A percentile compares a stretch with the other conserved stretches of the same genome.
Evolutionary conservation across 2,797 vertebrate species (phyloP).

Genomic region (Gymnopithys bicolor): DNA sequence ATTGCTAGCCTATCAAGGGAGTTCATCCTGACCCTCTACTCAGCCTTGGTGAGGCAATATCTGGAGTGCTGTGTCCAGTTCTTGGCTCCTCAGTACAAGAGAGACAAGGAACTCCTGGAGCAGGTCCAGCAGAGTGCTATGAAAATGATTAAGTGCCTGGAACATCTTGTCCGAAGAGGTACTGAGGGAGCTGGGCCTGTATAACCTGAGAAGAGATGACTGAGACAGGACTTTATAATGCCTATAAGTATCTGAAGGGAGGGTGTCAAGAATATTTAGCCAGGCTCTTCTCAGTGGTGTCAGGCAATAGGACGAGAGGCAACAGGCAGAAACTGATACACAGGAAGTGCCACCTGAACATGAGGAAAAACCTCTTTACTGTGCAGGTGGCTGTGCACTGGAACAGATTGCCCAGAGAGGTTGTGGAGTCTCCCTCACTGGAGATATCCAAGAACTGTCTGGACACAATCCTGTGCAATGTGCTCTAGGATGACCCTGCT

Average conservation of each 20-base stretch:
- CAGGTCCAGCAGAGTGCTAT: background rate
- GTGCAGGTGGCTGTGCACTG: background rate
- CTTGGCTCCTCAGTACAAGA: background rate
- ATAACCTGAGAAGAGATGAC: background rate
- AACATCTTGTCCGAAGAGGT: background rate
- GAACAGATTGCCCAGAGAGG: background rate
- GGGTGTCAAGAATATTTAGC: background rate
- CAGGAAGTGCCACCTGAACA: background rate
- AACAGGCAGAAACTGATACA: background rate
- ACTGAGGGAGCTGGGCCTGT: background rate
- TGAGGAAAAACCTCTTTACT: background rate
- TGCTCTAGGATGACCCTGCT: background rate
- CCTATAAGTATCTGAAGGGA: background rate
- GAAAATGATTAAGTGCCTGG: background rate
- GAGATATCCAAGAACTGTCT: background rate
- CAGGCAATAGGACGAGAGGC: background rate
- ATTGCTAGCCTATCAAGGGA: background rate
- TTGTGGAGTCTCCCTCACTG: background rate
- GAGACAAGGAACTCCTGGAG: background rate
- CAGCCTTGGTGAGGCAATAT: background rate
- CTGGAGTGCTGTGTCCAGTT: background rate
- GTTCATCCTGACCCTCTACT: background rate
- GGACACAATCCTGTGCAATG: background rate
- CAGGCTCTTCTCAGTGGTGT: background rate
- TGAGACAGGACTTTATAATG: background rate